Base-by-base conservation (phyloP, 2,888 invertebrate genomes). In the Drosophila phalerata region DNA sequence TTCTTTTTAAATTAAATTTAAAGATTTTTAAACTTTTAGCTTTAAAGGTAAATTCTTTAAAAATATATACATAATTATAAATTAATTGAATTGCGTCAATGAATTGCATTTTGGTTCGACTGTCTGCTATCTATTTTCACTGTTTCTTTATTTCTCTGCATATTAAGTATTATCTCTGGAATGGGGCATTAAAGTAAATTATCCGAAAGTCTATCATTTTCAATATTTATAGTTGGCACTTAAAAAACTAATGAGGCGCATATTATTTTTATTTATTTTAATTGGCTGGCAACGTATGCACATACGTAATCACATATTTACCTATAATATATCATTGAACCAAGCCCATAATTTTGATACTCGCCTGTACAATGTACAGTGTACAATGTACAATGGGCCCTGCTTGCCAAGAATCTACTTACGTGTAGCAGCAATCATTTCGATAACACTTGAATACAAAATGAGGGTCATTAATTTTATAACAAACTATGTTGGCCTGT, bases 401-500 rank as follows among this genome's bases (percentile, higher is more conserved):
- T 69, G 70, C 61, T 28, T 55, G 78, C 69, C 70, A 49, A 65
- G 78, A 72, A 77, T 85, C 76, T 66, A 79, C 76, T 69, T 67
- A 81, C 85, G 78, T 85, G 82, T 69, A 85, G 60, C 77, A 66
- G 78, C 88, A 86, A 86, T 85, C 85, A 84, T 77, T 86, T 88
- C 85, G 86, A 86, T 86, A 85, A 88, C 88, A 89, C 89, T 87
- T 89, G 86, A 87, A 87, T 87, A 87, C 89, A 85, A 79, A 87
- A 89, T 89, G 84, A 87, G 86, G 89, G 88, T 87, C 89, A 87
- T 87, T 87, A 87, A 87, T 87, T 87, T 85, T 89, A 86, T 83
- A 89, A 79, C 87, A 84, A 86, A 85, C 84, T 79, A 28, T 28
- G 28, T 68, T 79, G 70, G 77, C 68, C 70, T 38, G 49, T 45